Conservation (phyloP, 2,888 invertebrate genomes). For the Orthosia cruda region DNA sequence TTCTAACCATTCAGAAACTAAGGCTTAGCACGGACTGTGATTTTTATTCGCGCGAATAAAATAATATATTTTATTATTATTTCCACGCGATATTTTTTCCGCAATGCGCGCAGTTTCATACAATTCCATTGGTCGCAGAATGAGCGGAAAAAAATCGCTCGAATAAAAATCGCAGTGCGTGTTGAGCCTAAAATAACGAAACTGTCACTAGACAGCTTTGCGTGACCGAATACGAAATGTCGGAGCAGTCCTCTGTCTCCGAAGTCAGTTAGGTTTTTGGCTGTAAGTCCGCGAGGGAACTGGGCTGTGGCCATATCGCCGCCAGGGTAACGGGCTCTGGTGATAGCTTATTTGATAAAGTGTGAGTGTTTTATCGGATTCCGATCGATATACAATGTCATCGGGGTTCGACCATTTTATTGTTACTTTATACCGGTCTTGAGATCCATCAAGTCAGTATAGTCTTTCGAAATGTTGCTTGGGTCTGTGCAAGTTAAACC, state of each 20-base stretch:
- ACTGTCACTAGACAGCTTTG: constrained; percentile 8
- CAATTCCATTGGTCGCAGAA: too few relatives aligned
- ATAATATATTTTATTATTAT: too few relatives aligned
- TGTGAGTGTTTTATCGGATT: constrained; percentile 53
- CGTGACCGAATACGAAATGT: constrained; percentile 31
- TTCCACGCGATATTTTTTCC: too few relatives aligned
- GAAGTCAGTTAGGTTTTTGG: constrained; percentile 40
- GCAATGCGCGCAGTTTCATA: too few relatives aligned
- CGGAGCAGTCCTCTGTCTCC: constrained; percentile 3
- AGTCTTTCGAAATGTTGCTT: background rate
- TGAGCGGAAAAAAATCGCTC: too few relatives aligned
- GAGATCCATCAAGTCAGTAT: constrained; percentile 10
- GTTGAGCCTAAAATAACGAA: constrained; percentile 8
- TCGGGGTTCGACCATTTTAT: constrained; percentile 44
- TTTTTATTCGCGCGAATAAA: too few relatives aligned
- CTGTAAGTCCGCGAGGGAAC: constrained; percentile 38
- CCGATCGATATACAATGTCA: constrained; percentile 39
- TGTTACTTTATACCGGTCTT: constrained; percentile 42
- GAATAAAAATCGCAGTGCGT: too few relatives aligned
- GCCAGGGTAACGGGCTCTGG: constrained; percentile 35
- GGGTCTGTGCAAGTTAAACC: constrained; percentile 1
- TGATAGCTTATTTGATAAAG: constrained; percentile 62
- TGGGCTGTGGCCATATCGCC: constrained; percentile 38
- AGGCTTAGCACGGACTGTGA: too few relatives aligned
- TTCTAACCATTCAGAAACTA: background rate